Conservation (phyloP, 2,888 invertebrate species). For the Heliothis peltigera region DNA sequence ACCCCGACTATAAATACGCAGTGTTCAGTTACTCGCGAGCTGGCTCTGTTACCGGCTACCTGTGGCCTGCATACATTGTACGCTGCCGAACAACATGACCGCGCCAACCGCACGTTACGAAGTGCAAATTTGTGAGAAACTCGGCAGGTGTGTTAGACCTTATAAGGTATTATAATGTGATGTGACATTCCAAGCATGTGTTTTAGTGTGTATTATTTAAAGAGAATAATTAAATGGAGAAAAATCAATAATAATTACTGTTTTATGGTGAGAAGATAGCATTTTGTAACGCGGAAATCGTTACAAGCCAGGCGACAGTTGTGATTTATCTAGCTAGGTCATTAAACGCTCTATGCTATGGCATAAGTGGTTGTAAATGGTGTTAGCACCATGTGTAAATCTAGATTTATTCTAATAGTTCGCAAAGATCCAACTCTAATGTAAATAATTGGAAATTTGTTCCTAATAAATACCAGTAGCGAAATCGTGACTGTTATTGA, state of each 20-base stretch:
- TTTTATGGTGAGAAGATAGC: not conserved
- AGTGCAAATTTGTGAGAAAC: slow-evolving; percentile 73
- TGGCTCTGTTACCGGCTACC: slow-evolving; percentile 48
- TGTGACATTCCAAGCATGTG: slow-evolving; percentile 19
- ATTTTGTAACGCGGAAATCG: slow-evolving; percentile 31
- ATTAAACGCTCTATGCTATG: slow-evolving; percentile 8
- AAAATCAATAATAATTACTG: not conserved
- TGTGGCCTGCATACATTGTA: slow-evolving; percentile 20
- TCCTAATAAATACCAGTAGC: not conserved
- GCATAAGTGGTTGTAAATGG: slow-evolving; percentile 5
- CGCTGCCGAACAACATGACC: slow-evolving; percentile 62
- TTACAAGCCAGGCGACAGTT: not conserved
- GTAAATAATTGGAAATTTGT: not conserved
- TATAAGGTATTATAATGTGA: not conserved
- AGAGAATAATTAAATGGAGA: not conserved
- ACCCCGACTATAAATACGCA: slow-evolving; percentile 63
- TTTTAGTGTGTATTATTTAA: slow-evolving; percentile 13
- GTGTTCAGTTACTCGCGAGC: slow-evolving; percentile 58
- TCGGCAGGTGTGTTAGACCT: slow-evolving; percentile 78
- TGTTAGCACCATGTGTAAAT: not conserved
- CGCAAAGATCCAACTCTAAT: no score
- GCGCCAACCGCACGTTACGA: slow-evolving; percentile 74
- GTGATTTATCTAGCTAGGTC: slow-evolving; percentile 35
- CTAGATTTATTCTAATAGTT: not conserved
- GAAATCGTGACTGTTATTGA: no score